Evolutionary conservation across 2,113 vertebrate species (phyloP).

Genomic region (Coregonus clupeaformis): DNA sequence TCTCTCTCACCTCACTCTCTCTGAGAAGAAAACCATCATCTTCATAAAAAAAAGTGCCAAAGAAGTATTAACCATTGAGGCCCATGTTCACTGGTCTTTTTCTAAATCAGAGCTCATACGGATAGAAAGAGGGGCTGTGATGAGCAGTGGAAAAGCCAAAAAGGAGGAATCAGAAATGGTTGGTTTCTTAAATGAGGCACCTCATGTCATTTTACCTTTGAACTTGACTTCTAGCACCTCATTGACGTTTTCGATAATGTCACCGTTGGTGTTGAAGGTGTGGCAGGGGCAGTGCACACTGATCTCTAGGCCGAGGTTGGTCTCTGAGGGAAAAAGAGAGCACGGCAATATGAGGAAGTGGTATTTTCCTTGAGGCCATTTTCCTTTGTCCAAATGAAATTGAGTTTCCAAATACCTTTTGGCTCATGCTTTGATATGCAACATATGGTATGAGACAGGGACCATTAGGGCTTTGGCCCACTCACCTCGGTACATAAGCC

Average conservation of each 20-base stretch:
- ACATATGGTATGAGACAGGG: constrained; percentile 5
- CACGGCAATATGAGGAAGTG: constrained; percentile 20
- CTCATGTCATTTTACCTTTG: constrained; percentile 79
- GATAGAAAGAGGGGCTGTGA: constrained; percentile 20
- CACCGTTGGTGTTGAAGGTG: constrained; percentile 91
- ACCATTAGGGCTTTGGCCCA: constrained; percentile 14
- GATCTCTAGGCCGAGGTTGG: constrained; percentile 93
- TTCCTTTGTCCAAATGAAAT: constrained; percentile 20
- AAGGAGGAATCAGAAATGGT: background rate
- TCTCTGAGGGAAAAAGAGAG: constrained; percentile 76
- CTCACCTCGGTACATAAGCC: constrained; percentile 93
- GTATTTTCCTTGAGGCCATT: constrained; percentile 30
- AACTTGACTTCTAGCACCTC: constrained; percentile 96
- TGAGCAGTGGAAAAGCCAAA: constrained; percentile 1
- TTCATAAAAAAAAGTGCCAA: constrained; percentile 43
- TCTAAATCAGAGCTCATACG: constrained; percentile 23
- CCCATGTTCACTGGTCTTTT: constrained; percentile 47
- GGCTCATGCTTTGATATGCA: constrained; percentile 14
- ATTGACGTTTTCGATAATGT: constrained; percentile 86
- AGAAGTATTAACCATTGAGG: constrained; percentile 35
- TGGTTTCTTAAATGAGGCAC: background rate
- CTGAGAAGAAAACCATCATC: constrained; percentile 60
- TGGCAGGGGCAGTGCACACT: constrained; percentile 96
- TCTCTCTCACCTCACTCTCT: constrained; percentile 22
- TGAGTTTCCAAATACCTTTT: constrained; percentile 13